These are phyloP conservation scores for Himalopsyche japonica DNA, from an alignment of 2,888 invertebrate genomes.

Conservation along the genomic window DNA sequence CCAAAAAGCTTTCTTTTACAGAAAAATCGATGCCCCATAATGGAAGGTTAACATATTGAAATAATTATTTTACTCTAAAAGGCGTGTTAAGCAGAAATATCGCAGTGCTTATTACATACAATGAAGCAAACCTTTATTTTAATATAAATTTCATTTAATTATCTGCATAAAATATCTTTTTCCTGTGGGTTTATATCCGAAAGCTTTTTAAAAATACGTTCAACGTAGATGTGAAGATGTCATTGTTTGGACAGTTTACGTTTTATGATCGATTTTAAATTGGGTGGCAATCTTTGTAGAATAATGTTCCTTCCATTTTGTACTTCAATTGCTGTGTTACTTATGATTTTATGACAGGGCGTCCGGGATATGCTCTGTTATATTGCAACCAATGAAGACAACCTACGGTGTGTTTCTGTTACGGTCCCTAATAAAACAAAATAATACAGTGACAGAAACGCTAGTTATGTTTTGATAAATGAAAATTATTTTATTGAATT, in stretches of 20 bases:
- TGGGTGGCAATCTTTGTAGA: slow-evolving; percentile 1
- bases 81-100: not conserved
- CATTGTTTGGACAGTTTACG: not conserved
- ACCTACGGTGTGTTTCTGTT: not conserved
- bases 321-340: slow-evolving; percentile 35
- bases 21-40: no score
- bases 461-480: slow-evolving; percentile 56
- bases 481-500: slow-evolving; percentile 62
- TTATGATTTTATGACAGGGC: slow-evolving; percentile 14
- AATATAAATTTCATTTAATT: no score
- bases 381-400: not conserved
- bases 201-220: not conserved
- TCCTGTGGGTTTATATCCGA: no score
- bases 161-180: no score
- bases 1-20: no score
- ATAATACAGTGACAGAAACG: not conserved
- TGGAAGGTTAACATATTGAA: no score
- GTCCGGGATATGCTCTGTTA: not conserved
- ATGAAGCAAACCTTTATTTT: no score
- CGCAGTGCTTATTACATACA: no score
- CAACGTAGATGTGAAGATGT: not conserved
- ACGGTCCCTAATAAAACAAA: not conserved
- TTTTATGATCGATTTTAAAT: not conserved
- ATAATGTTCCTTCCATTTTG: slow-evolving; percentile 27
- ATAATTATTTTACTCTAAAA: no score